phyloP scores from a whole-genome alignment of 1,140 invertebrate genomes.

The Panonychus citri region DNA sequence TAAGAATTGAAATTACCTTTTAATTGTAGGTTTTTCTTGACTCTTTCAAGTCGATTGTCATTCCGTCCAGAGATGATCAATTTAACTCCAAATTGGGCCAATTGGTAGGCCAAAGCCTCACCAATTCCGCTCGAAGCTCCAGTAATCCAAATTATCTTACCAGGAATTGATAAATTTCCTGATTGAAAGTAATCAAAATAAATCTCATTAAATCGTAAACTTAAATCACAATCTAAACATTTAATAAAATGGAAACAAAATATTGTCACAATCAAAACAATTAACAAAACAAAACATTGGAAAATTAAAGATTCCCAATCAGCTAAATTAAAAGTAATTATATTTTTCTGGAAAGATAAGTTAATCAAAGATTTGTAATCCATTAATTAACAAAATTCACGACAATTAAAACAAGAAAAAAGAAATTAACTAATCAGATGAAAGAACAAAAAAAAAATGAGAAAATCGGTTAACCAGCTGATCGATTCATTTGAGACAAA shows the following conservation, averaged over 20 bases:
- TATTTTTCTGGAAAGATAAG: too few species aligned
- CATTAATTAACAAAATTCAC: too few species aligned
- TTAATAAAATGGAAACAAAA: background rate
- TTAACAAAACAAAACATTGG: too few species aligned
- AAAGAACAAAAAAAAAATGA: too few species aligned
- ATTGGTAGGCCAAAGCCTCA: slow-evolving; percentile 41
- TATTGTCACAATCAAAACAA: background rate
- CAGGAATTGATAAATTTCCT: background rate
- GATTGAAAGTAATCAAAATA: background rate
- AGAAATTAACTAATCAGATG: too few species aligned
- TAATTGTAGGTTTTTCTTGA: slow-evolving; percentile 36
- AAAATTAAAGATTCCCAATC: too few species aligned
- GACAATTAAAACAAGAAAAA: too few species aligned
- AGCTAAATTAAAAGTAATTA: too few species aligned
- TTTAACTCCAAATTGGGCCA: slow-evolving; percentile 44
- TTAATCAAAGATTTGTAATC: too few species aligned
- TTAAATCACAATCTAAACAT: background rate
- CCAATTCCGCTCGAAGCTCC: slow-evolving; percentile 48
- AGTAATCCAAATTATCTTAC: slow-evolving; percentile 63
- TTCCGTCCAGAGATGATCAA: slow-evolving; percentile 49
- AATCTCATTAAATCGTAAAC: background rate
- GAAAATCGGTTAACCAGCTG: too few species aligned
- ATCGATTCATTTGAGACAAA: too few species aligned
- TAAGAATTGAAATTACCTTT: background rate
- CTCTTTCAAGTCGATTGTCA: slow-evolving; percentile 38